Evolutionary conservation across 64 coral and sea anemone genomes (phyloP), one percentile per base, ranked within the genome.

Genomic region (Actinia equina): DNA sequence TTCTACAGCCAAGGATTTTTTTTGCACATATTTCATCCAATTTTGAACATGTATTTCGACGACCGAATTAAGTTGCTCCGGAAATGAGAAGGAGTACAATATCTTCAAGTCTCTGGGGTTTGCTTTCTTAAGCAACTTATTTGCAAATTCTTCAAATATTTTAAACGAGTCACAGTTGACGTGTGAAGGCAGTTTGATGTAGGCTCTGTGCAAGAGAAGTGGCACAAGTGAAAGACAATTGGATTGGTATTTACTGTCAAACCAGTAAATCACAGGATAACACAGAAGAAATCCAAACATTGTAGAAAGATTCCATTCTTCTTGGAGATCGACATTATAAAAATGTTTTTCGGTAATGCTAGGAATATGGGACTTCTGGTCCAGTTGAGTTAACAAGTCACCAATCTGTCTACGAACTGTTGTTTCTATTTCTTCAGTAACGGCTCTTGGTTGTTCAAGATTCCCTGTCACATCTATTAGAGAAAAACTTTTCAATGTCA

Each of bases 261-360:
- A 89, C 88, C 88, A 89, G 63, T 89, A 89, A 77, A 89, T 89
- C 42, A 89, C 80, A 57, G 88, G 88, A 58, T 89, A 89, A 16
- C 88, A 49, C 53, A 89, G 67, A 52, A 89, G 80, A 84, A 89
- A 89, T 17, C 88, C 88, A 76, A 89, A 89, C 7, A 89, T 19
- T 22, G 62, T 76, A 43, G 88, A 83, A 51, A 89, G 63, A 37
- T 83, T 84, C 80, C 63, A 89, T 6, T 76, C 26, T 74, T 74
- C 7, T 74, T 74, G n/a, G 7, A 74, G 8, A 12, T 37, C 26
- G 19, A 74, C 25, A 10, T 74, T 74, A 37, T 74, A 74, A 26
- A 74, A 30, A 23, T 74, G 69, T 3, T n/a, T 67, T n/a, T 67
- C 19, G n/a, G 63, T 19, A 67, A 22, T 26, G 0, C 26, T 26